A percentile compares a stretch with the other conserved stretches of the same genome.
Evolutionary conservation across 2,888 invertebrate genomes (phyloP).

Genomic region (Liodrosophila aerea): DNA sequence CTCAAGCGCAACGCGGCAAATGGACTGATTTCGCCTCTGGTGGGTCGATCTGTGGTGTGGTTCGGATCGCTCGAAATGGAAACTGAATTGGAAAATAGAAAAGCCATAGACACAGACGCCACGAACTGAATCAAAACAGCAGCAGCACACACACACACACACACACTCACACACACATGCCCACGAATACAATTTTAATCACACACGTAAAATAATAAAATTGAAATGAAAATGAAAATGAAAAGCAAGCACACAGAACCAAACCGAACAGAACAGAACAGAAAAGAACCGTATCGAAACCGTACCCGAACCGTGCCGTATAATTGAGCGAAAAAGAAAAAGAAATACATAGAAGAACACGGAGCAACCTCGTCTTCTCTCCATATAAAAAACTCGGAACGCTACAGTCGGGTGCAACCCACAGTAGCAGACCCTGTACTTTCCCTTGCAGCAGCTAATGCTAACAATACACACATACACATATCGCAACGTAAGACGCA

Average conservation of each 20-base stretch:
- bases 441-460: too few species aligned
- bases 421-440: too few species aligned
- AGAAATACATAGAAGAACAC: conserved; percentile 10
- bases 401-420: too few species aligned
- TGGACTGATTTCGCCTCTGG: conserved; percentile 32
- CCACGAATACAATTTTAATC: conserved; percentile 57
- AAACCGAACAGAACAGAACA: too few species aligned
- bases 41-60: conserved; percentile 27
- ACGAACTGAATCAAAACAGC: conserved; percentile 33
- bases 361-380: conserved; percentile 23
- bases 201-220: conserved; percentile 65
- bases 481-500: too few species aligned
- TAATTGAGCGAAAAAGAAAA: neutral
- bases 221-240: conserved; percentile 53
- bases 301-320: conserved; percentile 7
- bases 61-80: conserved; percentile 53
- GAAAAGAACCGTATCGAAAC: conserved; percentile 10
- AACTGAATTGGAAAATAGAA: conserved; percentile 70
- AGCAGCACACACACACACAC: conserved; percentile 16
- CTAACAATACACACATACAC: too few species aligned
- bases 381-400: conserved; percentile 29
- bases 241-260: too few species aligned
- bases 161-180: conserved; percentile 41
- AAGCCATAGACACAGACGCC: conserved; percentile 40
- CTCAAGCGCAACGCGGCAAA: conserved; percentile 59